phyloP scores from a whole-genome alignment of 2,113 vertebrate genomes.

The Chionis minor region DNA sequence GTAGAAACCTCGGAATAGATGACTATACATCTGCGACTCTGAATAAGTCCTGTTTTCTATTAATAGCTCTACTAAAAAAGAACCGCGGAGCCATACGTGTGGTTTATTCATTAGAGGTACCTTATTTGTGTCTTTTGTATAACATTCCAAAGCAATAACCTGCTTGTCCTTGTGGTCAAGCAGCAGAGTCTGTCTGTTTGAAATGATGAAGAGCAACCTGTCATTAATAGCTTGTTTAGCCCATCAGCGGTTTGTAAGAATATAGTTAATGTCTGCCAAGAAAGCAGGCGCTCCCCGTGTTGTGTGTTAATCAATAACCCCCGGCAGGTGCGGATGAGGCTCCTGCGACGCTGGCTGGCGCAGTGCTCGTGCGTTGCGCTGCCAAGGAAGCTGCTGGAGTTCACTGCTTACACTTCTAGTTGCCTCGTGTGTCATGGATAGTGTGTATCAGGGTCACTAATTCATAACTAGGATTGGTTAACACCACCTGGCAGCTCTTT shows the following conservation, averaged over 20 bases:
- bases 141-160: constrained; percentile 65
- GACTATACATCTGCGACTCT: neutral
- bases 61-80: constrained; percentile 18
- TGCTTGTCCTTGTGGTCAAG: constrained; percentile 71
- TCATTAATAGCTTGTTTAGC: constrained; percentile 72
- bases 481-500: neutral
- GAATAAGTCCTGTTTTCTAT: constrained; percentile 22
- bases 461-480: neutral
- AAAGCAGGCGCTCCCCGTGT: neutral
- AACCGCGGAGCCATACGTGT: constrained; percentile 26
- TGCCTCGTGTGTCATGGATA: neutral
- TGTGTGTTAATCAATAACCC: constrained; percentile 47
- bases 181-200: constrained; percentile 51
- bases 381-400: neutral
- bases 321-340: neutral
- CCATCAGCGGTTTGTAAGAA: constrained; percentile 63
- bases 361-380: neutral
- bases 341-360: neutral
- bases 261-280: constrained; percentile 32
- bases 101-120: constrained; percentile 27
- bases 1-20: neutral
- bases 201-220: constrained; percentile 61
- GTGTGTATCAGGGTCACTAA: neutral
- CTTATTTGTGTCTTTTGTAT: constrained; percentile 41
- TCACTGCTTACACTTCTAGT: neutral